phyloP scores from a whole-genome alignment of 1,140 invertebrate species.

The Lordiphosa stackelbergi region DNA sequence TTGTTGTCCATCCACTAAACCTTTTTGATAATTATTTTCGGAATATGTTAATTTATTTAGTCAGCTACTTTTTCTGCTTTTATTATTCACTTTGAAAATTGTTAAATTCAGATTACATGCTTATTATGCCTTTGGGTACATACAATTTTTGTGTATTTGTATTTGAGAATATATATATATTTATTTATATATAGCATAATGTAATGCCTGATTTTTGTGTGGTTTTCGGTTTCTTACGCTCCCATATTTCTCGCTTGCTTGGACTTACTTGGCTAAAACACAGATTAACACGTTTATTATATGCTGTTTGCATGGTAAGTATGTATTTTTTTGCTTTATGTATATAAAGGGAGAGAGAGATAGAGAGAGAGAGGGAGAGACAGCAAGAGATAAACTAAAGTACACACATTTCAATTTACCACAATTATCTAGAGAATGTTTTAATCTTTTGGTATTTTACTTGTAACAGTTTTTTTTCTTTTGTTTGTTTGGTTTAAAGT shows the following conservation, averaged over 20 bases:
- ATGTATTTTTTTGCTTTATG: conserved; percentile 20
- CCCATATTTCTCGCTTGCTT: conserved; percentile 33
- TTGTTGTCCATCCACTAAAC: too few species aligned
- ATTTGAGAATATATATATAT: conserved; percentile 44
- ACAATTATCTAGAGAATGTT: conserved; percentile 65
- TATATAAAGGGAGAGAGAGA: conserved; percentile 17
- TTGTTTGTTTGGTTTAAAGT: conserved; percentile 43
- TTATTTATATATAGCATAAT: conserved; percentile 18
- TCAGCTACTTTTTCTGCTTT: conserved; percentile 63
- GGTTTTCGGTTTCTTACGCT: conserved; percentile 26
- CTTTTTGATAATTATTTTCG: too few species aligned
- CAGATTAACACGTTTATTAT: conserved; percentile 71
- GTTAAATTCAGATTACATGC: conserved; percentile 72
- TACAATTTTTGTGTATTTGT: conserved; percentile 50
- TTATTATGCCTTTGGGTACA: conserved; percentile 43
- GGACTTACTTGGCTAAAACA: conserved; percentile 71
- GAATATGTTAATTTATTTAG: conserved; percentile 20
- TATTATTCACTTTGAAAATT: conserved; percentile 73
- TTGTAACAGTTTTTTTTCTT: conserved; percentile 26
- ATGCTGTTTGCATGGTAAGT: conserved; percentile 48
- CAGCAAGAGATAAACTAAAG: conserved; percentile 39
- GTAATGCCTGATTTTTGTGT: conserved; percentile 21
- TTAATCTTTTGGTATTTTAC: conserved; percentile 30
- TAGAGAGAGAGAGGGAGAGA: conserved; percentile 15
- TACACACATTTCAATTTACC: conserved; percentile 63